Percentiles rank a stretch among this genome's conserved stretches.
Evolutionary conservation across 2,888 invertebrate genomes (phyloP).

Genomic region (Theristus sp.): DNA sequence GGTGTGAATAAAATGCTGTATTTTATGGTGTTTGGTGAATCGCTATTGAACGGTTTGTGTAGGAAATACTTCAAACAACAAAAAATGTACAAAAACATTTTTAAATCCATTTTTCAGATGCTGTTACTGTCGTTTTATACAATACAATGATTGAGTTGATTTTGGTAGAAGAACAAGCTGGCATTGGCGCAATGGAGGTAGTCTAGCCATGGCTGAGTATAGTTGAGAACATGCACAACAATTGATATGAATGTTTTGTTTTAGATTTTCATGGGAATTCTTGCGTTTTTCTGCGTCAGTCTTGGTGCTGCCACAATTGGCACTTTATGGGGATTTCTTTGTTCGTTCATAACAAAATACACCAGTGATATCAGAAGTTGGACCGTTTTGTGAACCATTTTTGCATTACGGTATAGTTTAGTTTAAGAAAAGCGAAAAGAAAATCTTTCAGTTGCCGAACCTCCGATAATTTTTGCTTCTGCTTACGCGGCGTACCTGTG

Average conservation of each 20-base stretch:
- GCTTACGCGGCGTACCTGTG: constrained; percentile 39
- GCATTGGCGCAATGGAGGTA: neutral
- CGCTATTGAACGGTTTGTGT: constrained; percentile 38
- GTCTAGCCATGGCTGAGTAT: neutral
- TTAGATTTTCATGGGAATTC: constrained; percentile 34
- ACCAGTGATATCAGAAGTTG: constrained; percentile 26
- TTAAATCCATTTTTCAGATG: constrained; percentile 35
- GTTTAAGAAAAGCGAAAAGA: neutral
- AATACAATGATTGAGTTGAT: constrained; percentile 36
- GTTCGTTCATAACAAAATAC: constrained; percentile 33
- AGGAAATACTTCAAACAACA: neutral
- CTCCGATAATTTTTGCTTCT: constrained; percentile 37
- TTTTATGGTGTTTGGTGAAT: constrained; percentile 43
- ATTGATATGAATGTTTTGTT: neutral
- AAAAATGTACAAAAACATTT: neutral
- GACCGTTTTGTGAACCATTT: neutral
- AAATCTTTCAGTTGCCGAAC: constrained; percentile 37
- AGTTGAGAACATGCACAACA: neutral
- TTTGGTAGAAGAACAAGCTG: neutral
- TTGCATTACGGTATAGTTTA: too few relatives aligned
- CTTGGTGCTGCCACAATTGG: constrained; percentile 38
- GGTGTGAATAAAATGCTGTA: constrained; percentile 42
- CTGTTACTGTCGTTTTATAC: constrained; percentile 41
- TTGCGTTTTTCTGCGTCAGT: constrained; percentile 38
- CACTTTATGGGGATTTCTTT: constrained; percentile 34